These are phyloP conservation scores for Melanostoma mellinum DNA, from an alignment of 2,888 invertebrate genomes.

Conservation along the genomic window DNA sequence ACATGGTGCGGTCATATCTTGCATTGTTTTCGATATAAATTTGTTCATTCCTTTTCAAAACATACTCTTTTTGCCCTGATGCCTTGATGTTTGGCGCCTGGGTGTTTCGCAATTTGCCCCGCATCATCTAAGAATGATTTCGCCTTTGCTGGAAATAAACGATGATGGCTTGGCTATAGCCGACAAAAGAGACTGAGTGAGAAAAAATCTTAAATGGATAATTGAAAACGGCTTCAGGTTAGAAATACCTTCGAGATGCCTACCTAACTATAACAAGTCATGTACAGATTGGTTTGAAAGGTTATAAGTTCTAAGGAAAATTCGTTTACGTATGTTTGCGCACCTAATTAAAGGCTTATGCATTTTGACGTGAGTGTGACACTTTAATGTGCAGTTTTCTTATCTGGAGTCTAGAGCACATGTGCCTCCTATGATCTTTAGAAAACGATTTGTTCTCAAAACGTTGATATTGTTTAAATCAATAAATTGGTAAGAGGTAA, in stretches of 20 bases:
- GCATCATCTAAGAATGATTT: slow-evolving; percentile 42
- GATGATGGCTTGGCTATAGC: slow-evolving; percentile 14
- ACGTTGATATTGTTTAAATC: no score
- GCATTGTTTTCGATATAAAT: slow-evolving; percentile 46
- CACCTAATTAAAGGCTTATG: slow-evolving; percentile 54
- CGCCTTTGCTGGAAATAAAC: slow-evolving; percentile 25
- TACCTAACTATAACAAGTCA: background rate
- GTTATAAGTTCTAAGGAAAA: background rate
- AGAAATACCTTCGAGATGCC: no score
- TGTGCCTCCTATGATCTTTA: no score
- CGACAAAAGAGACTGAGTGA: slow-evolving; percentile 42
- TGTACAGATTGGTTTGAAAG: background rate
- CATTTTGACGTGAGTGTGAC: slow-evolving; percentile 58
- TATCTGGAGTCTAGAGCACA: background rate
- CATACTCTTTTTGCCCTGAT: slow-evolving; percentile 47
- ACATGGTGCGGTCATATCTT: slow-evolving; percentile 25
- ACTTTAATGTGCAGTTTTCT: slow-evolving; percentile 60
- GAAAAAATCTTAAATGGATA: slow-evolving; percentile 51
- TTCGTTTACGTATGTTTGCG: slow-evolving; percentile 47
- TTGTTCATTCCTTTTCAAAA: slow-evolving; percentile 36
- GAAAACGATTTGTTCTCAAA: no score
- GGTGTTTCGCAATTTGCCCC: slow-evolving; percentile 74
- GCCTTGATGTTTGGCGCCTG: slow-evolving; percentile 72
- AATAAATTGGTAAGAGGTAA: no score
- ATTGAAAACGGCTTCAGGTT: slow-evolving; percentile 59